These are phyloP conservation scores for Mesorhabditis belari DNA, from an alignment of 2,888 invertebrate genomes.

Conservation along the genomic window DNA sequence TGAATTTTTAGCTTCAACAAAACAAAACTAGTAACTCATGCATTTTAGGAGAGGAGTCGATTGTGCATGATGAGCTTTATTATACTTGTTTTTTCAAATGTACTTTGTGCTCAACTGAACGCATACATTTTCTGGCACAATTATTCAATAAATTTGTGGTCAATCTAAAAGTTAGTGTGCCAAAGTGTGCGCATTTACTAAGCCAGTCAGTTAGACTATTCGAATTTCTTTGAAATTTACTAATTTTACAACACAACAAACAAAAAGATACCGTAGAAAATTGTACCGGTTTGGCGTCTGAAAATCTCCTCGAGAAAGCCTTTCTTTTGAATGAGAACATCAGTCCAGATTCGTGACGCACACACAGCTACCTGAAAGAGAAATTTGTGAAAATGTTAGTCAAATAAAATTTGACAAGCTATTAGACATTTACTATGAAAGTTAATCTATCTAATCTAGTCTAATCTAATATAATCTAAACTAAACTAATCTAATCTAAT, in stretches of 20 bases:
- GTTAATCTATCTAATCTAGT: no score
- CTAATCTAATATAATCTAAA: no score
- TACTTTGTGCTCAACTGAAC: conserved; percentile 19
- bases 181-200: no score
- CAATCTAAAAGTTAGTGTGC: no score
- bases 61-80: not conserved
- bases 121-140: no score
- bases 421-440: no score
- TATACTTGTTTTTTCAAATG: not conserved
- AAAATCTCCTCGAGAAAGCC: conserved; percentile 82
- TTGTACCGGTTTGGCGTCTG: conserved; percentile 64
- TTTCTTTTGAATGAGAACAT: conserved; percentile 88
- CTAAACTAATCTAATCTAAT: no score
- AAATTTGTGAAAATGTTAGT: no score
- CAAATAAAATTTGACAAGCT: no score
- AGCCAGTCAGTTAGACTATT: conserved; percentile 21
- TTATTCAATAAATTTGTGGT: no score
- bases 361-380: conserved; percentile 74
- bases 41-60: conserved; percentile 13
- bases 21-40: not conserved
- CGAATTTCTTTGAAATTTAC: not conserved
- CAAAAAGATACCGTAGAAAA: conserved; percentile 71
- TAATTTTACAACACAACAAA: conserved; percentile 64
- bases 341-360: conserved; percentile 91
- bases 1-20: not conserved